Percentiles rank a stretch among this genome's conserved stretches.
These are phyloP conservation scores for Piliocolobus tephrosceles DNA, from an alignment of 2,113 vertebrate species.

Conservation along the genomic window DNA sequence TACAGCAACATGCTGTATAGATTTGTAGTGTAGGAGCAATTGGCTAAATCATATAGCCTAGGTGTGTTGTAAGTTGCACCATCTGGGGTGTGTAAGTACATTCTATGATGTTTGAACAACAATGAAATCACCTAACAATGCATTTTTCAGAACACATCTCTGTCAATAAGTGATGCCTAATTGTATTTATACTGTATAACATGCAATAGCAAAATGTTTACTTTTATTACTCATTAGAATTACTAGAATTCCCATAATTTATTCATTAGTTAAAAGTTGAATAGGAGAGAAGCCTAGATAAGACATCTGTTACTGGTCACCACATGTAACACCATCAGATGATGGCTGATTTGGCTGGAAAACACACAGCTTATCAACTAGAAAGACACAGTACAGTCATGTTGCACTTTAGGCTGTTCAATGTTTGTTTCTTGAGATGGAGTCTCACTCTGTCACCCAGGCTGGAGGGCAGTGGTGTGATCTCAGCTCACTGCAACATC, in stretches of 20 bases:
- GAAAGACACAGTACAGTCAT: not conserved
- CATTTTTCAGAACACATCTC: not conserved
- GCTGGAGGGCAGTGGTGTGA: no score
- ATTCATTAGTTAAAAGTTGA: not conserved
- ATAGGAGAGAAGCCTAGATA: not conserved
- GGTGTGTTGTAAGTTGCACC: not conserved
- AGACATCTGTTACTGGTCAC: not conserved
- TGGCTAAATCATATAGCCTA: not conserved
- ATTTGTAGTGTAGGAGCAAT: not conserved
- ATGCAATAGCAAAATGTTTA: not conserved
- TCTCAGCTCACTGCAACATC: no score
- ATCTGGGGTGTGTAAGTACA: not conserved
- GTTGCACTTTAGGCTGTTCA: not conserved
- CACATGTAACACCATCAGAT: not conserved
- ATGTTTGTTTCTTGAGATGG: not conserved
- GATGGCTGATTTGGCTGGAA: not conserved
- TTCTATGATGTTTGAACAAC: not conserved
- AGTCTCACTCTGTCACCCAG: no score
- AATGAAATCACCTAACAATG: not conserved
- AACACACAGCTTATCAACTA: not conserved
- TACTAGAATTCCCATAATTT: not conserved
- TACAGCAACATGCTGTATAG: not conserved
- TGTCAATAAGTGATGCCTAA: not conserved
- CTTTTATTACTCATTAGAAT: not conserved
- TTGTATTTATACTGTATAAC: not conserved